Evolutionary conservation across 2,888 invertebrate species (phyloP), one percentile per base, ranked within the genome.

Genomic region (Morpho achilles): DNA sequence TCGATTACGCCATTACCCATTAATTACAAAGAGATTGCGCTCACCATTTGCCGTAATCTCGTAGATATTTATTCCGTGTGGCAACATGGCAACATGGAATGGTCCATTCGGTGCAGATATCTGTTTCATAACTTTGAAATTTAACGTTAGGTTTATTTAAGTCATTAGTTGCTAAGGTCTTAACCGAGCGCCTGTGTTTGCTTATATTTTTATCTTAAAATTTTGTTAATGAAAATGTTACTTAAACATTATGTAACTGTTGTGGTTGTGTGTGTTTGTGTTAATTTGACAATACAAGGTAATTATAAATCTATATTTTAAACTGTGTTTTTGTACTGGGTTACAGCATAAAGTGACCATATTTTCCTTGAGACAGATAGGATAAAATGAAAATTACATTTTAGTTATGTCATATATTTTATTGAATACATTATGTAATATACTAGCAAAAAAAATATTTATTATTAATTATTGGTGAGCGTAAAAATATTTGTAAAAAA

Each of bases 151-250:
- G 32, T 52, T 43, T 42, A 51, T 54, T 48, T 53, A 52, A 43
- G 46, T 50, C 61, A 61, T 46, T 59, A 59, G 40, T 48, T 53
- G 39, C 55, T 45, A 44, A 44, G 53, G 50, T 43, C 32, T 53
- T 53, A 56, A 47, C 53, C 40, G 61, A 56, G 59, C 50, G 56
- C 47, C 59, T 50, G 61, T 59, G 59, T 49, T 58, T 41, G 9
- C n/a, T 7, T 50, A 53, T n/a, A 50, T 16, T 40, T 41, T 32
- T 42, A 45, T 57, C 9, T 7, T 1, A 40, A 47, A 42, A 8
- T 16, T 16, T 16, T 16, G 16, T 50, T 8, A 53, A 58, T 49
- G 41, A 61, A 51, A 8, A 58, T 8, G 44, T 52, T 42, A 45
- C 22, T 10, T n/a, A 52, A 50, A 23, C 9, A n/a, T 59, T 39